phyloP scores from a whole-genome alignment of 2,113 vertebrate species.

The Thamnophis sirtalis region DNA sequence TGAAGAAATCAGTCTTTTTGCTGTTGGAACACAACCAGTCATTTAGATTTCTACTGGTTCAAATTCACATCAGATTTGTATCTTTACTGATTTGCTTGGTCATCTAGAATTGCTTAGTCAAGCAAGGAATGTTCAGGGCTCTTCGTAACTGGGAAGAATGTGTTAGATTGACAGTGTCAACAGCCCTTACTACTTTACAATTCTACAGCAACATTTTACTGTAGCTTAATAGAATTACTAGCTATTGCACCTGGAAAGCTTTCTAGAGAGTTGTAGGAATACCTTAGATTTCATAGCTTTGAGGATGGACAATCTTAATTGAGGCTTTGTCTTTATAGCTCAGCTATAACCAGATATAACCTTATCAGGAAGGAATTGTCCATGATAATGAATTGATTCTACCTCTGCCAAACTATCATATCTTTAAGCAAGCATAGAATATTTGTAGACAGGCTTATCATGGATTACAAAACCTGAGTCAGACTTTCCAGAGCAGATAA shows the following conservation, averaged over 20 bases:
- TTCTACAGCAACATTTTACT: neutral
- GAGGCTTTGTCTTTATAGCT: neutral
- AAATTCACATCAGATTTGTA: neutral
- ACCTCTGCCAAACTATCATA: neutral
- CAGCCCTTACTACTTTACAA: neutral
- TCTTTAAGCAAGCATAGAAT: neutral
- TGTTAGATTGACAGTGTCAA: neutral
- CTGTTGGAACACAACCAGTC: neutral
- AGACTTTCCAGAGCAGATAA: neutral
- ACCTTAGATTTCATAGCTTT: neutral
- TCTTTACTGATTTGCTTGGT: neutral
- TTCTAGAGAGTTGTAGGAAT: neutral
- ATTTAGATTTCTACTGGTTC: neutral
- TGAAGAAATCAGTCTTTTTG: neutral
- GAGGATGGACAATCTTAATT: neutral
- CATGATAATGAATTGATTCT: neutral
- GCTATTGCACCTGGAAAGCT: neutral
- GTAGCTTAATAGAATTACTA: neutral
- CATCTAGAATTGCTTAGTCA: neutral
- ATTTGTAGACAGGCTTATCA: neutral
- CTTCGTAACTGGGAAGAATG: neutral
- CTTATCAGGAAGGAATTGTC: neutral
- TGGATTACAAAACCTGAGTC: neutral
- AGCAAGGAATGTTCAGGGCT: neutral
- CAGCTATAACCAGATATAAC: neutral